phyloP scores from a whole-genome alignment of 2,797 vertebrate species.

The Myiotriccus ornatus region DNA sequence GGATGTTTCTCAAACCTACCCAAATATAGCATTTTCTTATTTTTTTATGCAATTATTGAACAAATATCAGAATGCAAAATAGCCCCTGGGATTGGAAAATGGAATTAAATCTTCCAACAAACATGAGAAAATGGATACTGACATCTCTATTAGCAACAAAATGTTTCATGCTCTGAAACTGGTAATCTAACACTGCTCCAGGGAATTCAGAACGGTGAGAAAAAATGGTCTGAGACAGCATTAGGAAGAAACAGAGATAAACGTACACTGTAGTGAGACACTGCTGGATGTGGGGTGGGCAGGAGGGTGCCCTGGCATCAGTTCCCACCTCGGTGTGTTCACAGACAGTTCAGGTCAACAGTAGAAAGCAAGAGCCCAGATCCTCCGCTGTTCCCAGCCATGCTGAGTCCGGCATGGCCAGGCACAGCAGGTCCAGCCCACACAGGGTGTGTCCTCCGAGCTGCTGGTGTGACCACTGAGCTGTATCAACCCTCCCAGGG shows the following conservation, averaged over 20 bases:
- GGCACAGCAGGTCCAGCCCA: not conserved
- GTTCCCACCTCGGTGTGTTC: accelerated
- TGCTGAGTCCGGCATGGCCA: accelerated
- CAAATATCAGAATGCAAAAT: slow-evolving; percentile 46
- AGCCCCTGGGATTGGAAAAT: slow-evolving; percentile 11
- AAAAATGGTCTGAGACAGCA: not conserved
- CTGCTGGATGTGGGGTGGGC: not conserved
- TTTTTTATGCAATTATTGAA: slow-evolving; percentile 36
- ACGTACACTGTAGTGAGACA: not conserved
- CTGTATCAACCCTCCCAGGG: accelerated
- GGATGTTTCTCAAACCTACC: not conserved
- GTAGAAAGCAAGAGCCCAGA: not conserved
- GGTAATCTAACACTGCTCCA: not conserved
- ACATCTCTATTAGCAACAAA: slow-evolving; percentile 56
- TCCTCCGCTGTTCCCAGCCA: accelerated
- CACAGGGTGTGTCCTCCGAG: not conserved
- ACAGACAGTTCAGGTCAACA: not conserved
- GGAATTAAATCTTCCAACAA: slow-evolving; percentile 52
- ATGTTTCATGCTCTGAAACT: slow-evolving; percentile 25
- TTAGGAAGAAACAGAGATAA: not conserved
- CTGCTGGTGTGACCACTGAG: not conserved
- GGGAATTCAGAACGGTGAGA: slow-evolving; percentile 10
- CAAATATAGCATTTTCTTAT: not conserved
- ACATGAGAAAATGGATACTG: slow-evolving; percentile 31
- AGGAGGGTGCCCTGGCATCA: accelerated